Evolutionary conservation across 2,888 invertebrate species (phyloP), one percentile per base, ranked within the genome.

Genomic region (Venustoraphidia nigricollis): DNA sequence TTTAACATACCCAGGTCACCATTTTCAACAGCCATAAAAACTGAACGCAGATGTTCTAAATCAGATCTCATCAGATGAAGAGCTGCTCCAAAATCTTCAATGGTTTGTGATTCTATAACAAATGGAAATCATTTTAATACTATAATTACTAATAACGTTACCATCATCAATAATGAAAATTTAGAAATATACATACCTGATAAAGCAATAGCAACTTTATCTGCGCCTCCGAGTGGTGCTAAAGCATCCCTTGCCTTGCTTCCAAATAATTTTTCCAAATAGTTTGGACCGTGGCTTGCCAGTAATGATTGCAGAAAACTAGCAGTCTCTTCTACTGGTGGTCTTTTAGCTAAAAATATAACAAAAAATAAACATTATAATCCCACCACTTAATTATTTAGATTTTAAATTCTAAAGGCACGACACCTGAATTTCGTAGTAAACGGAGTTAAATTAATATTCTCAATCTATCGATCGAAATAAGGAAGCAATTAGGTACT

Each of bases 241-340:
- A 95, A 74, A 3, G 92, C 90, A 63, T 94, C 91, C 56, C 92
- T 75, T 35, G 94, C 95, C 72, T 93, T 94, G 65, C 83, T 87
- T 46, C 95, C 95, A 62, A 96, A 96, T 50, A 95, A 75, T 70
- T 95, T 96, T 69, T 93, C 93, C 65, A 95, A 74, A 69, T 95
- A 95, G 72, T 95, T 93, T 55, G 93, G 93, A 53, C 95, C 95
- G 65, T 95, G 95, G 54, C 93, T 92, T 44, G 91, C 89, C 59
- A 96, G 74, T 57, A 96, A 74, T 17, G 93, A 93, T 65, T 94
- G 91, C 55, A 96, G 72, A 67, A 95, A 96, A 52, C 92, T 92
- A 41, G 92, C 89, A 1, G 94, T 95, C 67, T 95, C 95, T 66
- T 95, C 94, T 36, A 95, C 94, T 45, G 95, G 95, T 57, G 95